Evolutionary conservation across 2,797 vertebrate genomes (phyloP).

Genomic region (Sebastes steindachneri): DNA sequence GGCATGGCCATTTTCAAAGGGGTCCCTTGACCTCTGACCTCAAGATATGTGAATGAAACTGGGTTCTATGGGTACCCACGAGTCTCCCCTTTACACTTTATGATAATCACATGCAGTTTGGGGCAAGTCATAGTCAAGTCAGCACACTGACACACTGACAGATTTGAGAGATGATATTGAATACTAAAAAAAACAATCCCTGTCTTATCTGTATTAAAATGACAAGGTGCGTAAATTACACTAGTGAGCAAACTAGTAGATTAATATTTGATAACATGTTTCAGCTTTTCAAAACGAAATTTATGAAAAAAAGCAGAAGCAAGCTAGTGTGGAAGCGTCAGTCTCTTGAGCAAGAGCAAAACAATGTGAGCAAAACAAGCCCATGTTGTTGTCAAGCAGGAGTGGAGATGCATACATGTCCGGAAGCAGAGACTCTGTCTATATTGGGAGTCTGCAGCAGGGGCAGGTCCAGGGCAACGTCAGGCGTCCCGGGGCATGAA

Average conservation of each 20-base stretch:
- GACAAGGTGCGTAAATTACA: not conserved
- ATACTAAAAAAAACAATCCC: not conserved
- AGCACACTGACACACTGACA: too few relatives aligned
- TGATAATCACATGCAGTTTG: too few relatives aligned
- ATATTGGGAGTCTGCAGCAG: conserved; percentile 75
- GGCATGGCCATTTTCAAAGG: too few relatives aligned
- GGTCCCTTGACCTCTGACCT: too few relatives aligned
- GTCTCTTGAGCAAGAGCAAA: conserved; percentile 17
- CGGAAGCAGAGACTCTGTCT: conserved; percentile 92
- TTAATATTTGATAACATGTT: not conserved
- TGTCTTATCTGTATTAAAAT: not conserved
- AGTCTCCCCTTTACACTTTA: too few relatives aligned
- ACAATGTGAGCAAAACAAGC: conserved; percentile 34
- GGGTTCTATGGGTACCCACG: too few relatives aligned
- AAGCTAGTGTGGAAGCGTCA: not conserved
- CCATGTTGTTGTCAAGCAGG: conserved; percentile 10
- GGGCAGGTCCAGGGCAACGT: conserved; percentile 80
- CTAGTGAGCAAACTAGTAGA: not conserved
- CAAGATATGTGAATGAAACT: too few relatives aligned
- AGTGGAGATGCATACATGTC: conserved; percentile 89
- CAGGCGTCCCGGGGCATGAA: conserved; percentile 77
- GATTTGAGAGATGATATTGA: not conserved
- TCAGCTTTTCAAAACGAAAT: not conserved
- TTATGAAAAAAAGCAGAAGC: not conserved
- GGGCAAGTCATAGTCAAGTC: too few relatives aligned